Conservation (phyloP, 2,888 invertebrate genomes). For the Steinernema scapterisci region DNA sequence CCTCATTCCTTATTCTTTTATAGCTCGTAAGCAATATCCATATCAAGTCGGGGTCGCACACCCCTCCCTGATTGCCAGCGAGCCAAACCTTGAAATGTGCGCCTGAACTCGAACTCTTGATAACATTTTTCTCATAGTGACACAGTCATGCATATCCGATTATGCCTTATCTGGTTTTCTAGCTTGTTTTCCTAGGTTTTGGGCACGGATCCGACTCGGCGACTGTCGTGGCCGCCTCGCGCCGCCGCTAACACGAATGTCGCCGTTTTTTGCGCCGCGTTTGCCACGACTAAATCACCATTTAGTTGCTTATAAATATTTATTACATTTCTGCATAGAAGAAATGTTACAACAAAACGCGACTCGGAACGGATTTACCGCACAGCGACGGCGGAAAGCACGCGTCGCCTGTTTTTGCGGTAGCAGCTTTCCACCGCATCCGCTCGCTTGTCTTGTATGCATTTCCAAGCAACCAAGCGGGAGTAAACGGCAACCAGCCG, state of each 20-base stretch:
- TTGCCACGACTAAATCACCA: not conserved
- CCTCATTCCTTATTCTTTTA: constrained; percentile 21
- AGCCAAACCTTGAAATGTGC: not conserved
- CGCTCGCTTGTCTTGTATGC: not conserved
- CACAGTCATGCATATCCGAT: constrained; percentile 17
- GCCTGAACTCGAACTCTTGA: not conserved
- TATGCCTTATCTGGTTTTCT: not conserved
- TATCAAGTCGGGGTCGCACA: not conserved
- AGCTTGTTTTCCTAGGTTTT: not conserved
- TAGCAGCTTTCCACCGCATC: not conserved
- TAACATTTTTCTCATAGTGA: not conserved
- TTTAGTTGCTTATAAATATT: constrained; percentile 32
- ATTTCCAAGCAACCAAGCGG: not conserved
- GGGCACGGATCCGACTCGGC: too few relatives aligned
- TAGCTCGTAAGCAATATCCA: constrained; percentile 1
- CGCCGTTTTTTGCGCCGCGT: not conserved
- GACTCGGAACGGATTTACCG: constrained; percentile 20
- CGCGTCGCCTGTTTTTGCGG: constrained; percentile 4
- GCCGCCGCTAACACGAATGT: not conserved
- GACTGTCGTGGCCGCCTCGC: not conserved
- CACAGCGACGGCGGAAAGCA: not conserved
- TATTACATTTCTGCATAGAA: constrained; percentile 19
- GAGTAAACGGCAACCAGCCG: not conserved
- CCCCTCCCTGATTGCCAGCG: not conserved
- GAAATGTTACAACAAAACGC: constrained; percentile 20